Evolutionary conservation across 2,113 vertebrate species (phyloP).

Genomic region (Jaculus jaculus): DNA sequence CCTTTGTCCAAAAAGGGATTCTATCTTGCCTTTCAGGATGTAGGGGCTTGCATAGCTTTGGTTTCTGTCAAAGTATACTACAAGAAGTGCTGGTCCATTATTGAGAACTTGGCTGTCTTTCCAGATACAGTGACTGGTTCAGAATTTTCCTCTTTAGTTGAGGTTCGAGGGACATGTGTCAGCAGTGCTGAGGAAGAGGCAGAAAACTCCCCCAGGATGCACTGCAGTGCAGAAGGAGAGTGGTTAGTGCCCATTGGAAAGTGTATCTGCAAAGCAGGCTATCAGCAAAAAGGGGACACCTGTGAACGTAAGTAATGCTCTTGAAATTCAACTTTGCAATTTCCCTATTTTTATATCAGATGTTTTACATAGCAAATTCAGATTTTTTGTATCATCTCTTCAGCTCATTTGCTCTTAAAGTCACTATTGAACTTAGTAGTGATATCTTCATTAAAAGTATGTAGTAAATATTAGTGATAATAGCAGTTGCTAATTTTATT

Average conservation of each 20-base stretch:
- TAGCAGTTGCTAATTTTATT: not conserved
- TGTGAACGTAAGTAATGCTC: constrained; percentile 96
- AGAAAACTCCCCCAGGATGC: constrained; percentile 98
- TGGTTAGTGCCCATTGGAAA: constrained; percentile 99
- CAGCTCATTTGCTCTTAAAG: constrained; percentile 23
- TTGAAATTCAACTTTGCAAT: constrained; percentile 20
- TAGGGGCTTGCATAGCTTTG: constrained; percentile 98
- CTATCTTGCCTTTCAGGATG: constrained; percentile 99
- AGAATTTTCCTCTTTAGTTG: constrained; percentile 98
- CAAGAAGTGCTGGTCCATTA: constrained; percentile 99
- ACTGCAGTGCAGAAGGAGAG: constrained; percentile 98
- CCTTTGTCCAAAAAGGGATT: constrained; percentile 97
- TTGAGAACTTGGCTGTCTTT: constrained; percentile 99
- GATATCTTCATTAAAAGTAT: not conserved
- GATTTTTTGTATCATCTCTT: not conserved
- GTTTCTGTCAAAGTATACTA: constrained; percentile 99
- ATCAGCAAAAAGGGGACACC: constrained; percentile 97
- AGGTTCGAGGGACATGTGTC: constrained; percentile 97
- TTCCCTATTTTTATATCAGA: not conserved
- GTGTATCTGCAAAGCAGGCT: constrained; percentile 99
- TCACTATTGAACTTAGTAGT: not conserved
- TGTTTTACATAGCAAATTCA: not conserved
- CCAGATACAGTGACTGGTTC: constrained; percentile 99
- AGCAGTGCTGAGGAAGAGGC: constrained; percentile 96
- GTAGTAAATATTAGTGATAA: not conserved